Evolutionary conservation across 2,888 invertebrate species (phyloP), one percentile per base, ranked within the genome.

Genomic region (Cerceris ruficornis): DNA sequence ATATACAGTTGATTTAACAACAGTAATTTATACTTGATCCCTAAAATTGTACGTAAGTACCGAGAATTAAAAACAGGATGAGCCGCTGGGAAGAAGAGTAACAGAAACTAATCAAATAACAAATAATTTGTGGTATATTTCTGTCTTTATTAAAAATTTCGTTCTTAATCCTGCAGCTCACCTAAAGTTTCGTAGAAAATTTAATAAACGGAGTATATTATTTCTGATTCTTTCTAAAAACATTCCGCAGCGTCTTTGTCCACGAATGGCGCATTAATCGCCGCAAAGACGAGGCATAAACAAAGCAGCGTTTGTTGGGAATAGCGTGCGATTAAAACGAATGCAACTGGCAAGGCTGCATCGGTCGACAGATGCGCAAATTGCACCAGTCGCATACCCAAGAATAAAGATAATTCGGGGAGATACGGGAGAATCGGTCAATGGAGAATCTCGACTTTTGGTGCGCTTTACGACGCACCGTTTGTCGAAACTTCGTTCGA

Each of bases 381-480:
- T 69, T 54, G 68, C 43, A 62, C 46, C 49, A 42, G 41, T 77
- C 76, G 57, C 70, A 76, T 66, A 55, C 70, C 41, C 67, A 14
- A 73, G 67, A 75, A 77, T 77, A 75, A 72, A 84, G 84, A 84
- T 84, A 77, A 77, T 69, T 54, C 71, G 42, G 67, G 64, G 75
- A 80, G 84, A 84, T 84, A 84, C 54, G 65, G 50, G 41, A 8
- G 59, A 78, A 81, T 81, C 73, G 67, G 69, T 80, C 79, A 65
- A 28, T 54, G 50, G 69, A 70, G 77, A 80, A 77, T 52, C 65
- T 80, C 67, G 82, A 75, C 77, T 68, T 81, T 77, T 75, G 54
- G 15, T 60, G 57, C 39, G 64, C 46, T 71, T 76, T 43, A 62
- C 68, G 42, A 75, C 41, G 69, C 76, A 15, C 69, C 84, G 58